Evolutionary conservation across 2,797 vertebrate species (phyloP), one percentile per base, ranked within the genome.

Genomic region (Petrocephalus schoutedeni): DNA sequence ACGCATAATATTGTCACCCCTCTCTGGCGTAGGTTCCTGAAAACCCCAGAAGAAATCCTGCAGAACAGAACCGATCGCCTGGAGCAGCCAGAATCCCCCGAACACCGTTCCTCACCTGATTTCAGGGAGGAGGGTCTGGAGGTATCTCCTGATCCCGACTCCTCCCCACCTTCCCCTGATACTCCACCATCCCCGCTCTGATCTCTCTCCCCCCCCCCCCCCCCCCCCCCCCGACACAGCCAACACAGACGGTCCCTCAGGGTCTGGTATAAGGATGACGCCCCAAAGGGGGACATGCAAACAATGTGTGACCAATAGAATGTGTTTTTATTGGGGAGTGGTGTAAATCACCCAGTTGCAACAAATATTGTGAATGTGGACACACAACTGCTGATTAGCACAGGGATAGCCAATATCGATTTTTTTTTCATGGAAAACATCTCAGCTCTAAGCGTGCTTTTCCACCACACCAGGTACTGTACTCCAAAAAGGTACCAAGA

Each of bases 1-100:
- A 83, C 10, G 49, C 21, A 21, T 49, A 21, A 45, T 89, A 21
- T 16, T 85, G 0, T 83, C 16, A 82, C 45, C 7, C 23, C 88
- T 59, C 59, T n/a, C 0, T 87, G 9, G 86, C 91, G 0, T 90
- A 98, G 97, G 89, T 98, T 98, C 93, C 92, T 98, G 88, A 98
- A 97, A 94, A 96, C 93, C 0, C 98, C 97, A 0, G 93, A 93
- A 36, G 95, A 96, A 90, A 93, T 93, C 86, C 89, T 90, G 86
- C 95, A 92, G 77, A 93, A 92, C 82, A 93, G 94, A 87, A 59
- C 88, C 3, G 96, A 92, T 85, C 91, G 89, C 5, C 87, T 92
- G 59, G 94, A 96, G n/a, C 91, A 91, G 9, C 87, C 91, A 0
- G 93, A 95, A 86, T 92, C 90, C 0, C 95, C 94, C 1, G 94